Evolutionary conservation across 2,888 invertebrate genomes (phyloP).

Genomic region (Chorisops tibialis): DNA sequence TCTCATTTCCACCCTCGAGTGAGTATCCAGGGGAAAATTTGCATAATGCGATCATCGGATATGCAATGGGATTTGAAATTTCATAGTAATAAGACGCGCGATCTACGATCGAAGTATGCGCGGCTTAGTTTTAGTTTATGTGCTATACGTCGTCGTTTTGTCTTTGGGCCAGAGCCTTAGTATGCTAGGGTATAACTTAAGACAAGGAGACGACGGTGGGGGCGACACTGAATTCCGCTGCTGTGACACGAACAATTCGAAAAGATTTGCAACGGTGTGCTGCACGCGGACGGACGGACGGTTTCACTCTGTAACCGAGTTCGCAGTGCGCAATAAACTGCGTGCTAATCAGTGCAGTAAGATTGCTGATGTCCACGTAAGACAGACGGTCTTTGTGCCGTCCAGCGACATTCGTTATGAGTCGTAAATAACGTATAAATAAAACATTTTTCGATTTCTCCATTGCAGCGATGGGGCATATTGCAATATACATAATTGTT

Average conservation of each 20-base stretch:
- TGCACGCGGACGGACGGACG: constrained; percentile 2
- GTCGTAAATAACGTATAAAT: too few species aligned
- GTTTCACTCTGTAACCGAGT: constrained; percentile 17
- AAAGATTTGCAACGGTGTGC: neutral
- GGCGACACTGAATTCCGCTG: constrained; percentile 3
- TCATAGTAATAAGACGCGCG: constrained; percentile 10
- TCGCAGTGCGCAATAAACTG: constrained; percentile 17
- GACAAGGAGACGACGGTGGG: constrained; percentile 5
- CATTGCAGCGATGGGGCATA: too few species aligned
- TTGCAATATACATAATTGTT: too few species aligned
- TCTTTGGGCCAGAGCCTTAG: constrained; percentile 8
- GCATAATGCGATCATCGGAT: constrained; percentile 33
- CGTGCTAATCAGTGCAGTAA: constrained; percentile 20
- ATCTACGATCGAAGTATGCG: constrained; percentile 4
- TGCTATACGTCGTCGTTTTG: constrained; percentile 17
- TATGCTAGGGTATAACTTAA: neutral
- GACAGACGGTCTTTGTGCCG: too few species aligned
- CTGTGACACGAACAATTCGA: neutral
- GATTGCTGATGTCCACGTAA: neutral
- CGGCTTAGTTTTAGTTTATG: constrained; percentile 20
- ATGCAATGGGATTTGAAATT: constrained; percentile 20
- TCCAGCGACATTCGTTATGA: too few species aligned
- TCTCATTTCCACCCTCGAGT: constrained; percentile 34
- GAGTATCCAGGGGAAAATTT: constrained; percentile 35
- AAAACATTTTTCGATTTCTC: too few species aligned